Evolutionary conservation across 1,140 invertebrate genomes (phyloP).

Genomic region (Mercenaria mercenaria): DNA sequence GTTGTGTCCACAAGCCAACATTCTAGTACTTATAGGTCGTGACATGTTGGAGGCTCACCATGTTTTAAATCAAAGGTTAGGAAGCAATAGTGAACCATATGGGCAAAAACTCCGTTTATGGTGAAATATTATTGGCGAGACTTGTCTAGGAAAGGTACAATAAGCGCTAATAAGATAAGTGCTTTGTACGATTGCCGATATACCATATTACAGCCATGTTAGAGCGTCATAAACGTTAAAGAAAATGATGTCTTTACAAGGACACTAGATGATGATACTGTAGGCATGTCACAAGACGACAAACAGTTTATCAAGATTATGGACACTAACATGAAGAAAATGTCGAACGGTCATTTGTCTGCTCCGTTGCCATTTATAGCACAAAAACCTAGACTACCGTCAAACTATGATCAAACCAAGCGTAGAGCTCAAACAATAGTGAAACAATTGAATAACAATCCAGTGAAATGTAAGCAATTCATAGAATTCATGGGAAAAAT

Average conservation of each 20-base stretch:
- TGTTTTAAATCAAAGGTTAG: conserved; percentile 49
- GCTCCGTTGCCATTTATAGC: conserved; percentile 61
- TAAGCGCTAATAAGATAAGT: not conserved
- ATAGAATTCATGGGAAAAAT: conserved; percentile 41
- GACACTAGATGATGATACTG: conserved; percentile 47
- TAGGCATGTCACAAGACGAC: conserved; percentile 60
- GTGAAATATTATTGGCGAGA: conserved; percentile 46
- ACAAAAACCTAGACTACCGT: conserved; percentile 21
- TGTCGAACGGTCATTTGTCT: conserved; percentile 31
- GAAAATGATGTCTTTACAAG: conserved; percentile 40
- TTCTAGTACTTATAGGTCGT: not conserved
- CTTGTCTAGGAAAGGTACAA: not conserved
- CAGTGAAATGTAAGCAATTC: conserved; percentile 32
- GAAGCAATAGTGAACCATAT: conserved; percentile 19
- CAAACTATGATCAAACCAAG: conserved; percentile 33
- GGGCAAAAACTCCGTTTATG: conserved; percentile 41
- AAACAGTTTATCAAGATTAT: conserved; percentile 60
- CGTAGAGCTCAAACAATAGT: not conserved
- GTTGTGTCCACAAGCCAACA: not conserved
- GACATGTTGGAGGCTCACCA: conserved; percentile 51
- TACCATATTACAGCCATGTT: not conserved
- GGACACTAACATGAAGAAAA: conserved; percentile 41
- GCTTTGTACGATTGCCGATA: not conserved
- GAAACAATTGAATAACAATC: conserved; percentile 12
- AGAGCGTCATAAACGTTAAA: too few species aligned